phyloP scores from a whole-genome alignment of 2,888 invertebrate genomes.

The Conistra vaccinii region DNA sequence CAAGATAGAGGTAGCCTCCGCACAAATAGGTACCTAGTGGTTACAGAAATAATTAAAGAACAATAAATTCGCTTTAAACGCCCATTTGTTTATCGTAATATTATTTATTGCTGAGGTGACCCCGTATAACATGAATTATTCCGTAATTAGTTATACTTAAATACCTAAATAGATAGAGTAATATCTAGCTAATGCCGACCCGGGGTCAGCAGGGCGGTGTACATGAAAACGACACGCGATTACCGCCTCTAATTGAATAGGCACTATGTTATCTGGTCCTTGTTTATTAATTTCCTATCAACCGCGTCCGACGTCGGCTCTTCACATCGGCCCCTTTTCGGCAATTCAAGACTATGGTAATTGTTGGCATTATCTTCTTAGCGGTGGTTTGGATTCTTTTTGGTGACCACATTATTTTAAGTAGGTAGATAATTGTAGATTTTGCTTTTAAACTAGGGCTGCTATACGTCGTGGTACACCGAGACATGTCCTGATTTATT shows the following conservation, averaged over 20 bases:
- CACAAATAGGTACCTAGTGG: constrained; percentile 35
- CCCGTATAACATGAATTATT: constrained; percentile 76
- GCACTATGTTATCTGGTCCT: constrained; percentile 79
- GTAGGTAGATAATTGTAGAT: not conserved
- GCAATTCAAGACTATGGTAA: constrained; percentile 50
- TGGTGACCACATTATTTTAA: not conserved
- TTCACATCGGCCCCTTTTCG: constrained; percentile 66
- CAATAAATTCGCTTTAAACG: constrained; percentile 64
- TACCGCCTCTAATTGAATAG: constrained; percentile 84
- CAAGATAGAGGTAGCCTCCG: constrained; percentile 24
- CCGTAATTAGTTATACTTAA: constrained; percentile 81
- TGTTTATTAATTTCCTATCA: constrained; percentile 85
- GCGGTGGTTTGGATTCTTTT: constrained; percentile 10
- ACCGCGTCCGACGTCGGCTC: constrained; percentile 77
- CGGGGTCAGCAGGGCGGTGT: constrained; percentile 78
- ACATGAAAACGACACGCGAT: constrained; percentile 79
- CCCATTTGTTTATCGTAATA: constrained; percentile 62
- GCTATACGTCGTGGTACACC: too few relatives aligned
- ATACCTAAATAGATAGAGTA: constrained; percentile 74
- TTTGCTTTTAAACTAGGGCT: too few relatives aligned
- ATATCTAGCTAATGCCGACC: constrained; percentile 72
- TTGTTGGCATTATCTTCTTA: constrained; percentile 31
- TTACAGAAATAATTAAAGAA: constrained; percentile 47
- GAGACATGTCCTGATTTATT: too few relatives aligned
- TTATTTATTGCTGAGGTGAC: constrained; percentile 69